Percentiles rank a stretch among this genome's conserved stretches.
phyloP scores from a whole-genome alignment of 2,888 invertebrate species.

The Micoletzkya japonica region DNA sequence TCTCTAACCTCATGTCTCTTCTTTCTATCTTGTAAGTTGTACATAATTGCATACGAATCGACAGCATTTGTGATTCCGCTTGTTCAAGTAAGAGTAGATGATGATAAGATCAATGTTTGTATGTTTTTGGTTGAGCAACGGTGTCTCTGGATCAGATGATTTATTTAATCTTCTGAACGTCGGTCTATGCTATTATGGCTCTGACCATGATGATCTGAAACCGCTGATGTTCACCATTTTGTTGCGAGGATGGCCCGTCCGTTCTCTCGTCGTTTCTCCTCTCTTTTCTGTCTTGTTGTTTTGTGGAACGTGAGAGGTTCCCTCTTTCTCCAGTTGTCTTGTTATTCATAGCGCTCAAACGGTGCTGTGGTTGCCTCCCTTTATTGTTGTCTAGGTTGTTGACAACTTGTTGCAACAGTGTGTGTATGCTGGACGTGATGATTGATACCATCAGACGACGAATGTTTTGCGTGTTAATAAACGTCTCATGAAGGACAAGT shows the following conservation, averaged over 20 bases:
- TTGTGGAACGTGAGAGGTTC: slow-evolving; percentile 5
- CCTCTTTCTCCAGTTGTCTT: slow-evolving; percentile 18
- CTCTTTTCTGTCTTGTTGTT: slow-evolving; percentile 19
- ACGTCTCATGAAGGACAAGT: slow-evolving; percentile 22
- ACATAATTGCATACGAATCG: slow-evolving; percentile 28
- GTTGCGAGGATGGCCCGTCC: slow-evolving; percentile 7
- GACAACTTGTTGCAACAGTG: slow-evolving; percentile 20
- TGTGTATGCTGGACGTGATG: slow-evolving; percentile 21
- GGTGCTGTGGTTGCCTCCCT: slow-evolving; percentile 17
- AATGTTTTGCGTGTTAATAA: slow-evolving; percentile 24
- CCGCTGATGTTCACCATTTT: slow-evolving; percentile 29
- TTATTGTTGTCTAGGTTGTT: slow-evolving; percentile 27
- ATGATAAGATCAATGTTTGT: slow-evolving; percentile 26
- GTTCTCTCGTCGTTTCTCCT: slow-evolving; percentile 10
- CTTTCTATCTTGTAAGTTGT: slow-evolving; percentile 15
- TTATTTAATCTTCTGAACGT: slow-evolving; percentile 20
- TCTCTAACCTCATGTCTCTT: slow-evolving; percentile 22
- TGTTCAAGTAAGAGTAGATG: slow-evolving; percentile 24
- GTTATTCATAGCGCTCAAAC: slow-evolving; percentile 24
- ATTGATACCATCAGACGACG: slow-evolving; percentile 18
- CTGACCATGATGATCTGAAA: slow-evolving; percentile 27
- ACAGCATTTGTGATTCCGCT: slow-evolving; percentile 24
- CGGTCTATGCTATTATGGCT: slow-evolving; percentile 25
- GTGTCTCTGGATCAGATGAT: slow-evolving; percentile 25
- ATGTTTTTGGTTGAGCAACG: slow-evolving; percentile 14